Evolutionary conservation across 1,140 invertebrate species (phyloP).

Genomic region (Sipha flava): DNA sequence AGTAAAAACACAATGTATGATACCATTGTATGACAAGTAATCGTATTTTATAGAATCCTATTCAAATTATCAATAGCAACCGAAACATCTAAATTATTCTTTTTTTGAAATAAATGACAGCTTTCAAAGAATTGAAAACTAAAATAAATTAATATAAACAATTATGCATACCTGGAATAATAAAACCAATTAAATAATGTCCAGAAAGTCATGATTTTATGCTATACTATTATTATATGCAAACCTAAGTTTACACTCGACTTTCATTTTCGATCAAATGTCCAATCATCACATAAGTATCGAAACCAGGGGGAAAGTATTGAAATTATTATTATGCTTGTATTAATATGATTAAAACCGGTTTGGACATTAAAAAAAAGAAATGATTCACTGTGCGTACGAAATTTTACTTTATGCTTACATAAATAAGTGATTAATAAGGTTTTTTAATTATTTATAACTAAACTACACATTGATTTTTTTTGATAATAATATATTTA

Average conservation of each 20-base stretch:
- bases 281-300: not conserved
- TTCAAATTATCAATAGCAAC: too few relatives aligned
- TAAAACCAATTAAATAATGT: too few relatives aligned
- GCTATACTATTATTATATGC: not conserved
- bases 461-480: not conserved
- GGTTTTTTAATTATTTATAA: too few relatives aligned
- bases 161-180: too few relatives aligned
- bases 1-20: not conserved
- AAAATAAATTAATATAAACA: too few relatives aligned
- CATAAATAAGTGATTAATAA: not conserved
- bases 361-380: conserved; percentile 1
- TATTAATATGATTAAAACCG: not conserved
- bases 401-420: not conserved
- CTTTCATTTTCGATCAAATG: not conserved
- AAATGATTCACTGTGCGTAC: not conserved
- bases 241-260: not conserved
- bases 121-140: too few relatives aligned
- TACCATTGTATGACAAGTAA: too few relatives aligned
- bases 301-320: conserved; percentile 6
- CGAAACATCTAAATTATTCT: too few relatives aligned
- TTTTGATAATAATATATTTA: too few relatives aligned
- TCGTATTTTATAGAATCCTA: too few relatives aligned
- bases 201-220: too few relatives aligned
- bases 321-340: not conserved
- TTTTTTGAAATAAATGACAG: too few relatives aligned